Evolutionary conservation across 2,888 invertebrate genomes (phyloP), one percentile per base, ranked within the genome.

Genomic region (Drosophila yooni): DNA sequence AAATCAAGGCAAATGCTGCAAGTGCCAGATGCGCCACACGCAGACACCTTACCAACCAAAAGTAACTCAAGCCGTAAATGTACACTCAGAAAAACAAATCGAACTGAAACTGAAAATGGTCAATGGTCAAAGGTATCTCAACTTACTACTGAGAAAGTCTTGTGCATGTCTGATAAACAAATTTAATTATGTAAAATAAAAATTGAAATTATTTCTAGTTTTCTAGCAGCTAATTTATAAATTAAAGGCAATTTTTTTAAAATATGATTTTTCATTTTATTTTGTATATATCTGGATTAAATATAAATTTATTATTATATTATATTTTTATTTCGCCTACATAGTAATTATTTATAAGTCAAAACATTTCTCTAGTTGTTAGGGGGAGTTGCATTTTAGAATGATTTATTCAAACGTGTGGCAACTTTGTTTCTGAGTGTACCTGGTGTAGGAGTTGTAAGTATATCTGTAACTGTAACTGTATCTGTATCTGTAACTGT

Each of bases 1-100:
- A 88, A 88, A 88, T 88, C 87, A 88, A 82, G 81, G 86, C 84
- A 80, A 87, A 83, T 77, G 78, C 68, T 76, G 36, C 59, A 59
- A 73, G 38, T 51, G 69, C 70, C 87, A 86, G 83, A 80, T 88
- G 87, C 73, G 82, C 15, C 81, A 62, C 61, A 67, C 53, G n/a
- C 29, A 53, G 54, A 71, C 85, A 87, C 86, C 83, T 81, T 72
- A 67, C 69, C 73, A 50, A 62, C 51, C 43, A 57, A 59, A 59
- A 63, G 70, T 65, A 57, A 27, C 52, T 53, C 40, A 59, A 38
- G 53, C 54, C 50, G 70, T 52, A 62, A 62, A 43, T 60, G 70
- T 60, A 50, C 46, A 46, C 46, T 15, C 21, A 2, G 8, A 46
- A 25, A 46, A 25, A 15, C 4, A 21, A 25, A 8, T 46, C 8